Evolutionary conservation across 2,113 vertebrate genomes (phyloP).

Genomic region (Lepus europaeus): DNA sequence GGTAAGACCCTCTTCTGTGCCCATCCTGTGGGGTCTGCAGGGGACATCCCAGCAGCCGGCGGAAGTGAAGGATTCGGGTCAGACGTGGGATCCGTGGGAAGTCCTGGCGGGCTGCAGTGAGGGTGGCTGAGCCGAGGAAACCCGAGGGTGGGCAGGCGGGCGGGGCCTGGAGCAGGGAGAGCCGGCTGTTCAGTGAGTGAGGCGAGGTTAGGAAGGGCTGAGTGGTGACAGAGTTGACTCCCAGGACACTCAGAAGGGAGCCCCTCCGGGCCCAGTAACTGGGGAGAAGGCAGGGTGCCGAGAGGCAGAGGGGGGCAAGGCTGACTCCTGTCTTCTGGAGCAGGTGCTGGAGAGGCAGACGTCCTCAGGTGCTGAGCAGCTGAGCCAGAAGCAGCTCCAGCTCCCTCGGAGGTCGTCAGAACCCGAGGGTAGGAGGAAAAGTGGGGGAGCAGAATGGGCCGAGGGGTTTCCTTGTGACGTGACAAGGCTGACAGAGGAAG

Average conservation of each 20-base stretch:
- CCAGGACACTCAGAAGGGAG: background rate
- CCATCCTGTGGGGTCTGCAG: background rate
- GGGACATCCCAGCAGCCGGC: background rate
- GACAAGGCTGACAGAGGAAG: background rate
- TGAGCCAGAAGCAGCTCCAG: background rate
- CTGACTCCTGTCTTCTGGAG: background rate
- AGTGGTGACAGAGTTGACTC: background rate
- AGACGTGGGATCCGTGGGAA: background rate
- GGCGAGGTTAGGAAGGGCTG: background rate
- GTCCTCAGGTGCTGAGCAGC: background rate
- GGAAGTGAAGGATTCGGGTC: background rate
- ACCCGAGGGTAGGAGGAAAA: background rate
- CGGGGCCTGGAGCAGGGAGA: background rate
- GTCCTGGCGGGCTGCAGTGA: background rate
- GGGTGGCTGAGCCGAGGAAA: background rate
- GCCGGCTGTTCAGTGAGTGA: background rate
- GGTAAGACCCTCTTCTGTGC: too few relatives aligned
- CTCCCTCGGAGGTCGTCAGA: background rate
- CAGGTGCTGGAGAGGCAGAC: background rate
- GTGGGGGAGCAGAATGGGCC: fast-evolving
- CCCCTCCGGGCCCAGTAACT: background rate
- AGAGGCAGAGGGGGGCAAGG: background rate
- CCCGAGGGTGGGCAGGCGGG: background rate
- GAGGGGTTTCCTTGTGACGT: background rate
- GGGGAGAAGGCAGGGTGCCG: too few relatives aligned